These are phyloP conservation scores for Celastrina argiolus DNA, from an alignment of 2,888 invertebrate genomes.

Conservation along the genomic window DNA sequence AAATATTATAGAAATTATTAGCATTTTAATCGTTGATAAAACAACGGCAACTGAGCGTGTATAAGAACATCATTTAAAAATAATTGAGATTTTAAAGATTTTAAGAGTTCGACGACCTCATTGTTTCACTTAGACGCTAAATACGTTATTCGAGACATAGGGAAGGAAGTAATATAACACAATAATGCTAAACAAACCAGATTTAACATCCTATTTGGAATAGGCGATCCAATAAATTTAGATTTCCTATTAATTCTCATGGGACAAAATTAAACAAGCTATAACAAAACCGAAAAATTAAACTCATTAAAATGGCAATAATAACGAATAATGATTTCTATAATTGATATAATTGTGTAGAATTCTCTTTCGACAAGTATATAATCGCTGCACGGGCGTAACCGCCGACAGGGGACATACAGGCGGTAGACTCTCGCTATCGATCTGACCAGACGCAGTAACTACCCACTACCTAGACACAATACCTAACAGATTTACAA, in stretches of 20 bases:
- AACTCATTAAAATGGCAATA: no score
- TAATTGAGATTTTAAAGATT: background rate
- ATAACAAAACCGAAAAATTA: no score
- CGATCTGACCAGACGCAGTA: conserved; percentile 44
- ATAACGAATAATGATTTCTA: no score
- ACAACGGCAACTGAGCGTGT: background rate
- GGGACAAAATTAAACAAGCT: no score
- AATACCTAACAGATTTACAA: conserved; percentile 18
- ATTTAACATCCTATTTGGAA: background rate
- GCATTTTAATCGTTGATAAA: background rate
- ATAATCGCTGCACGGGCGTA: background rate
- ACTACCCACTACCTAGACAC: conserved; percentile 35
- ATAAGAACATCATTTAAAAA: background rate
- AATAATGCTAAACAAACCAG: background rate
- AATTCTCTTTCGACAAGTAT: background rate
- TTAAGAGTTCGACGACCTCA: conserved; percentile 1
- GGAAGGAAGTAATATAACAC: conserved; percentile 3
- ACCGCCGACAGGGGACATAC: conserved; percentile 4
- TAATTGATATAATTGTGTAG: no score
- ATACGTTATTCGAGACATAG: background rate
- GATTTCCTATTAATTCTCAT: no score
- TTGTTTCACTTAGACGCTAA: background rate
- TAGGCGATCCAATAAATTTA: background rate
- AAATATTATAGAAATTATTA: background rate
- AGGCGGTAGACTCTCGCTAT: conserved; percentile 42